Percentiles rank a stretch among this genome's conserved stretches.
Conservation (phyloP, 2,113 vertebrate genomes). For the Ellobius talpinus region DNA sequence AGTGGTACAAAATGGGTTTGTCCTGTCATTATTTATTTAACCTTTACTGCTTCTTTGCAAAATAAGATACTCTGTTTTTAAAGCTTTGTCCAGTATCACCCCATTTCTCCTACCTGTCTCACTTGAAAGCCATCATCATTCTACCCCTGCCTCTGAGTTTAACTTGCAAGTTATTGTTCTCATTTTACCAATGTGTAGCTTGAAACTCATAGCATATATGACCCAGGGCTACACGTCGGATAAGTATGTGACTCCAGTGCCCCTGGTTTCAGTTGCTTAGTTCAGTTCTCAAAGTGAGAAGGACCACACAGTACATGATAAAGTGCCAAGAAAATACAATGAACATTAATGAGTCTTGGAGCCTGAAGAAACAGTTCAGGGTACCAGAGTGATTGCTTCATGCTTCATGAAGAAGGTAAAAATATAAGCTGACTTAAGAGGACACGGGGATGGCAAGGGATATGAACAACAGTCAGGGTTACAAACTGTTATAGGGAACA, state of each 20-base stretch:
- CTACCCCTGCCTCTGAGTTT: not conserved
- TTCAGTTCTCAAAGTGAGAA: not conserved
- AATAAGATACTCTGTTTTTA: not conserved
- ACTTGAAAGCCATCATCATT: not conserved
- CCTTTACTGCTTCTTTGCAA: not conserved
- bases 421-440: not conserved
- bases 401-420: slow-evolving; percentile 7
- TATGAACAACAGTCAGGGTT: not conserved
- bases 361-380: not conserved
- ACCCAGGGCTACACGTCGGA: not conserved
- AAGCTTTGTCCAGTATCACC: not conserved
- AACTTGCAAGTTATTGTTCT: not conserved
- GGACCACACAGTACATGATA: not conserved
- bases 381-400: not conserved
- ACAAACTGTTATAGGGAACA: not conserved
- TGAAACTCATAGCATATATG: not conserved
- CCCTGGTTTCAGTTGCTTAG: not conserved
- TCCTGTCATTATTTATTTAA: not conserved
- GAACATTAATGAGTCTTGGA: not conserved
- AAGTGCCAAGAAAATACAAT: not conserved
- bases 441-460: not conserved
- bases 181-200: not conserved
- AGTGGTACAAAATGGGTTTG: not conserved
- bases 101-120: not conserved
- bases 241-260: not conserved